A percentile compares a stretch with the other conserved stretches of the same genome.
These are phyloP conservation scores for Callipepla squamata DNA, from an alignment of 2,113 vertebrate genomes.

Conservation along the genomic window DNA sequence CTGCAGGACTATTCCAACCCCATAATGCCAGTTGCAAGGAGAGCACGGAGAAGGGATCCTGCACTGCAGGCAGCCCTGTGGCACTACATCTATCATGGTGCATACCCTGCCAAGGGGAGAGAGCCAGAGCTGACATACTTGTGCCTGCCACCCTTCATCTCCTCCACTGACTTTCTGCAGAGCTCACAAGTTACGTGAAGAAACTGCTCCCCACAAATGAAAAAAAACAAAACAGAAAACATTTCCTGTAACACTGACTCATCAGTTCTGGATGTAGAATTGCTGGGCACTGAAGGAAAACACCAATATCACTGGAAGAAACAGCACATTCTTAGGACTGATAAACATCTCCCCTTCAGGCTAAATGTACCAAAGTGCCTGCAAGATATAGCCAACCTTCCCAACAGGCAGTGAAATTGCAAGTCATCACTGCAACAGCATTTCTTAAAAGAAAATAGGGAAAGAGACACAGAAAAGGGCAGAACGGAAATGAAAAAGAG, in stretches of 20 bases:
- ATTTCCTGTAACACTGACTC: neutral
- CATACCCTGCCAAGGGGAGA: neutral
- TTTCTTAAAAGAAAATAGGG: constrained; percentile 29
- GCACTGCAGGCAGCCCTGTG: neutral
- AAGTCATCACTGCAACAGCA: constrained; percentile 29
- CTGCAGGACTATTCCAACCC: neutral
- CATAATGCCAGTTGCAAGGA: neutral
- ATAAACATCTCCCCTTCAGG: constrained; percentile 9
- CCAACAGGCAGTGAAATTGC: constrained; percentile 9
- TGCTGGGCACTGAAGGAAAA: neutral
- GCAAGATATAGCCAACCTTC: neutral
- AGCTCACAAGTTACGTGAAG: neutral
- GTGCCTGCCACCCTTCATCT: neutral
- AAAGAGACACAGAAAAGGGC: constrained; percentile 17
- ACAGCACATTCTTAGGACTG: neutral
- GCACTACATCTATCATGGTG: neutral
- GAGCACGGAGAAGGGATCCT: neutral
- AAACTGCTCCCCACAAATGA: fast-evolving
- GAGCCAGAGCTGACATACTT: neutral
- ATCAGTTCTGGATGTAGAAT: neutral
- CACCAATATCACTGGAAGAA: neutral
- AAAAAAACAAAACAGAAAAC: neutral
- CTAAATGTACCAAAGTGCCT: neutral
- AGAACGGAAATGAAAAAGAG: neutral
- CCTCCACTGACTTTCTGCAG: neutral